These are phyloP conservation scores for Drosophila setosimentum DNA, from an alignment of 2,888 invertebrate genomes.

Conservation along the genomic window DNA sequence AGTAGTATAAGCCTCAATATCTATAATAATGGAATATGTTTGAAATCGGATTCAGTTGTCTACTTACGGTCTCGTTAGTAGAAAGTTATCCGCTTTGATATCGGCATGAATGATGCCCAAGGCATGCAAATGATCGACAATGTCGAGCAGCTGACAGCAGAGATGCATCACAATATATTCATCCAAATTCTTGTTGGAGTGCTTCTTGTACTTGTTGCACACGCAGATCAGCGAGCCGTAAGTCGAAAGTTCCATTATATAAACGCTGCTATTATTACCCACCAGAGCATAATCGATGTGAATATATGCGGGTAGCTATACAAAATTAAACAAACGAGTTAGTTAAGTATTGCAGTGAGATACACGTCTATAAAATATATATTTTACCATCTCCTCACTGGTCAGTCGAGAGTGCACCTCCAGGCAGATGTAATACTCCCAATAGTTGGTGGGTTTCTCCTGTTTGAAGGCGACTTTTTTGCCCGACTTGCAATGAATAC, in stretches of 20 bases:
- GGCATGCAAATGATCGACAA: slow-evolving; percentile 93
- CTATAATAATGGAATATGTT: no score
- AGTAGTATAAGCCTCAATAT: no score
- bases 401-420: slow-evolving; percentile 92
- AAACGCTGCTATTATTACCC: slow-evolving; percentile 92
- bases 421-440: slow-evolving; percentile 97
- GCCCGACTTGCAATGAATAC: slow-evolving; percentile 86
- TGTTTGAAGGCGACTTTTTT: slow-evolving; percentile 91
- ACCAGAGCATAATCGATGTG: slow-evolving; percentile 91
- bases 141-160: slow-evolving; percentile 92
- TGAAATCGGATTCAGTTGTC: background rate
- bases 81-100: slow-evolving; percentile 97
- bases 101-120: slow-evolving; percentile 97
- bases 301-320: slow-evolving; percentile 91
- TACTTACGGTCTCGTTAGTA: slow-evolving; percentile 91
- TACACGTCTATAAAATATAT: background rate
- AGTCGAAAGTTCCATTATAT: slow-evolving; percentile 91
- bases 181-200: slow-evolving; percentile 89
- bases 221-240: slow-evolving; percentile 93
- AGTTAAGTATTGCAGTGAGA: no score
- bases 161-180: slow-evolving; percentile 92
- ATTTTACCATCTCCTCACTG: slow-evolving; percentile 87
- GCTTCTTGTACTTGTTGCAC: slow-evolving; percentile 90
- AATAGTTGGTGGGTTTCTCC: slow-evolving; percentile 94
- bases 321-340: background rate